These are phyloP conservation scores for Setipinna tenuifilis DNA, from an alignment of 2,797 vertebrate genomes.

Conservation along the genomic window DNA sequence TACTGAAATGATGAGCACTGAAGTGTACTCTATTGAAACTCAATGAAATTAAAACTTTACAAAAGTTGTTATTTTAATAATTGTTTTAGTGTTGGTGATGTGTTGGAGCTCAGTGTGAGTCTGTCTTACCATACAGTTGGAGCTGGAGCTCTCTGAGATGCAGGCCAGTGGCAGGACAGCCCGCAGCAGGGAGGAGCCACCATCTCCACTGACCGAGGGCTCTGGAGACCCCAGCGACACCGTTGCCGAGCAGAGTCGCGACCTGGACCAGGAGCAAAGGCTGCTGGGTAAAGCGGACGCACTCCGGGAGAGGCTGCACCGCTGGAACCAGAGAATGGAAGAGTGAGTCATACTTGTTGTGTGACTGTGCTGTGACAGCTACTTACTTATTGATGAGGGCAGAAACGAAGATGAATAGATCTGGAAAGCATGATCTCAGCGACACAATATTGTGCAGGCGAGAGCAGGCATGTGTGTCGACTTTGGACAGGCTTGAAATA, in stretches of 20 bases:
- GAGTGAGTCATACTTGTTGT: conserved; percentile 64
- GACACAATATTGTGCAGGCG: neutral
- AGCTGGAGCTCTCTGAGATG: conserved; percentile 70
- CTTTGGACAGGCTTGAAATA: neutral
- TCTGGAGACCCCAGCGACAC: conserved; percentile 43
- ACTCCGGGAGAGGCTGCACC: conserved; percentile 71
- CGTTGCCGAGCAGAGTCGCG: conserved; percentile 45
- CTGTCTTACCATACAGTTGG: conserved; percentile 68
- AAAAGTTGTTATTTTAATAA: too few species aligned
- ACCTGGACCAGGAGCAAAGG: conserved; percentile 66
- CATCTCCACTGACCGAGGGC: conserved; percentile 20
- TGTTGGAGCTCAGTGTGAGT: neutral
- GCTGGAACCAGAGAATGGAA: conserved; percentile 75
- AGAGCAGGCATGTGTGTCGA: neutral
- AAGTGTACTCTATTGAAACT: neutral
- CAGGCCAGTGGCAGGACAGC: conserved; percentile 56
- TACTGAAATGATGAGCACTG: neutral
- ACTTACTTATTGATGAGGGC: conserved; percentile 14
- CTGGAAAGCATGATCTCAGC: neutral
- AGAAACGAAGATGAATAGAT: conserved; percentile 15
- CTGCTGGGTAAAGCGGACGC: conserved; percentile 73
- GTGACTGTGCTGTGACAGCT: conserved; percentile 4
- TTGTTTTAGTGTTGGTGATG: neutral
- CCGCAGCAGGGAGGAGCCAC: conserved; percentile 44
- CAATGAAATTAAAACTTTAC: too few species aligned